A percentile compares a stretch with the other conserved stretches of the same genome.
Conservation (phyloP, 2,113 vertebrate species). For the Orientallactaga bullata region DNA sequence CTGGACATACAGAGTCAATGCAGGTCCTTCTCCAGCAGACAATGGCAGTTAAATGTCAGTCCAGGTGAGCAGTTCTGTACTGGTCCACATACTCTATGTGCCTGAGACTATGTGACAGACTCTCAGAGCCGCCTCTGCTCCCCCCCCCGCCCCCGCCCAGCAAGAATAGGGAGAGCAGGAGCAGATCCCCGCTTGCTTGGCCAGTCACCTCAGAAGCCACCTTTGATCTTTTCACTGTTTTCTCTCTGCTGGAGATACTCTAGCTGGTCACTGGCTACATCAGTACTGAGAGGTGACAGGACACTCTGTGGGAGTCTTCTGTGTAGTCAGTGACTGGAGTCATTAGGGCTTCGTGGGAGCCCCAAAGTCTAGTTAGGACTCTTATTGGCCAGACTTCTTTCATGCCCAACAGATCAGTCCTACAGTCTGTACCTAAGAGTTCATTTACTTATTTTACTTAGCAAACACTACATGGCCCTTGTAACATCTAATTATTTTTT, state of each 20-base stretch:
- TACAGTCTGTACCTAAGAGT: too few relatives aligned
- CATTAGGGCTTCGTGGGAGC: too few relatives aligned
- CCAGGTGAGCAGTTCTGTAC: not conserved
- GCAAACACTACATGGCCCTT: not conserved
- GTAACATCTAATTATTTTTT: not conserved
- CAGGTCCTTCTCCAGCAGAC: not conserved
- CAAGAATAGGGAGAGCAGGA: not conserved
- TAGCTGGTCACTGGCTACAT: not conserved
- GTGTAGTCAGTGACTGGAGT: not conserved
- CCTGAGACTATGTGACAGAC: accelerated
- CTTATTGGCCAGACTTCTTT: not conserved
- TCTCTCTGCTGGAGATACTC: not conserved
- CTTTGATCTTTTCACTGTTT: accelerated
- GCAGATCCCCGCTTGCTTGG: not conserved
- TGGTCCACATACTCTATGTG: too few relatives aligned
- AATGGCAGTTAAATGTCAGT: not conserved
- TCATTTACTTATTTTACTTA: not conserved
- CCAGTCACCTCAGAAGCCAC: too few relatives aligned
- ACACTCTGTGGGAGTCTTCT: not conserved
- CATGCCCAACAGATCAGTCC: accelerated
- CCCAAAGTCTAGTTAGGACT: not conserved
- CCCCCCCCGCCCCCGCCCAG: too few relatives aligned
- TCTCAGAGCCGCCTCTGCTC: not conserved
- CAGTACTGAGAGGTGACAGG: too few relatives aligned
- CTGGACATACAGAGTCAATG: not conserved